phyloP scores from a whole-genome alignment of 2,113 vertebrate genomes.

The Naja naja region DNA sequence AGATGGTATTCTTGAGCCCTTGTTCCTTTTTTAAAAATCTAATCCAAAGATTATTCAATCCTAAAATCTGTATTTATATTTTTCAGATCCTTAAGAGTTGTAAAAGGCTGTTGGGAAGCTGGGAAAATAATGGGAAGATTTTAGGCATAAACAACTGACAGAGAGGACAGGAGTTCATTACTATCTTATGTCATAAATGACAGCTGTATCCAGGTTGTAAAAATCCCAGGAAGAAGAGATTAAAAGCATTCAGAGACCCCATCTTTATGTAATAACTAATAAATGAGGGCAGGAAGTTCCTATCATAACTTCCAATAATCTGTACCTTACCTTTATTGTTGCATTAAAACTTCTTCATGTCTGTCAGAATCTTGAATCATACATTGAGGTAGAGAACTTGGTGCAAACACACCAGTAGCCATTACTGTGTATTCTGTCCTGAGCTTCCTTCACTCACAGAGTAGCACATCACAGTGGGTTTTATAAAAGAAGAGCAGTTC shows the following conservation, averaged over 20 bases:
- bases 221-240: not conserved
- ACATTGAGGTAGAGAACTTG: not conserved
- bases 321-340: not conserved
- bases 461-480: not conserved
- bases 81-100: not conserved
- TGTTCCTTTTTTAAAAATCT: not conserved
- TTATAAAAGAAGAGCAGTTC: not conserved
- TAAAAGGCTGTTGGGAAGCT: not conserved
- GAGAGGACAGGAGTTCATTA: not conserved
- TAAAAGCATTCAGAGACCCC: not conserved
- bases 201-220: not conserved
- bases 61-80: not conserved
- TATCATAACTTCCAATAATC: not conserved
- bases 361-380: not conserved
- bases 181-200: not conserved
- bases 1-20: not conserved
- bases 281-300: not conserved
- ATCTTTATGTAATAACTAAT: not conserved
- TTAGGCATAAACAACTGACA: not conserved
- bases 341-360: not conserved
- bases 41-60: not conserved
- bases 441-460: not conserved
- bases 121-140: not conserved
- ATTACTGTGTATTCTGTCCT: not conserved
- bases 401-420: not conserved